Percentiles rank a stretch among this genome's conserved stretches.
Conservation (phyloP, 2,888 invertebrate species). For the Reticulitermes lucifugus region DNA sequence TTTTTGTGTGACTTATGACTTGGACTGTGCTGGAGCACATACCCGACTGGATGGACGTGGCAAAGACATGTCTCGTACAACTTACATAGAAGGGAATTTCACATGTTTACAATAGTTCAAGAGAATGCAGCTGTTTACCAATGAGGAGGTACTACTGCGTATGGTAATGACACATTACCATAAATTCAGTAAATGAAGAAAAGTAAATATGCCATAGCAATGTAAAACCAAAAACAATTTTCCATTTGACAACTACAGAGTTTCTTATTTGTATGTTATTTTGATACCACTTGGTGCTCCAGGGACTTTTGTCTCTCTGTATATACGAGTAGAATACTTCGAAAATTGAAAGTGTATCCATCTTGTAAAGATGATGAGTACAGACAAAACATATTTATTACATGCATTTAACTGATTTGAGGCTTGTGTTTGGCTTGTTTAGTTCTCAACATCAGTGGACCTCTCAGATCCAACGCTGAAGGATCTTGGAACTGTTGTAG, state of each 20-base stretch:
- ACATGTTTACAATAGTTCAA: background rate
- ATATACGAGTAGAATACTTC: slow-evolving; percentile 17
- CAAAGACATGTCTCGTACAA: background rate
- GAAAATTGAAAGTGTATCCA: slow-evolving; percentile 2
- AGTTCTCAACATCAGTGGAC: slow-evolving; percentile 16
- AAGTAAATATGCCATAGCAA: background rate
- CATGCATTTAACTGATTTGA: slow-evolving; percentile 21
- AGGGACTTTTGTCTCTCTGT: slow-evolving; percentile 37
- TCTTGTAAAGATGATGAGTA: slow-evolving; percentile 20
- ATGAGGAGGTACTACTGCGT: background rate
- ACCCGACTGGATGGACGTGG: background rate
- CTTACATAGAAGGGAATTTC: background rate
- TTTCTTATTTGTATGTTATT: slow-evolving; percentile 38
- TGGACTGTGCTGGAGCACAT: background rate
- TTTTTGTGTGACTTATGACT: background rate
- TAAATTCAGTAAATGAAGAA: background rate
- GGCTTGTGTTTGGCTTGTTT: slow-evolving; percentile 3
- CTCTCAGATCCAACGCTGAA: background rate
- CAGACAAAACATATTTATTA: slow-evolving; percentile 18
- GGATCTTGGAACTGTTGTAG: slow-evolving; percentile 23
- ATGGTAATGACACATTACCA: background rate
- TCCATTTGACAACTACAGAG: slow-evolving; percentile 17
- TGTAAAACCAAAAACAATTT: slow-evolving; percentile 18
- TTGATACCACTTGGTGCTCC: slow-evolving; percentile 42
- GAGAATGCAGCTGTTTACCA: background rate